These are phyloP conservation scores for Yponomeuta sedellus DNA, from an alignment of 2,888 invertebrate genomes.

Conservation along the genomic window DNA sequence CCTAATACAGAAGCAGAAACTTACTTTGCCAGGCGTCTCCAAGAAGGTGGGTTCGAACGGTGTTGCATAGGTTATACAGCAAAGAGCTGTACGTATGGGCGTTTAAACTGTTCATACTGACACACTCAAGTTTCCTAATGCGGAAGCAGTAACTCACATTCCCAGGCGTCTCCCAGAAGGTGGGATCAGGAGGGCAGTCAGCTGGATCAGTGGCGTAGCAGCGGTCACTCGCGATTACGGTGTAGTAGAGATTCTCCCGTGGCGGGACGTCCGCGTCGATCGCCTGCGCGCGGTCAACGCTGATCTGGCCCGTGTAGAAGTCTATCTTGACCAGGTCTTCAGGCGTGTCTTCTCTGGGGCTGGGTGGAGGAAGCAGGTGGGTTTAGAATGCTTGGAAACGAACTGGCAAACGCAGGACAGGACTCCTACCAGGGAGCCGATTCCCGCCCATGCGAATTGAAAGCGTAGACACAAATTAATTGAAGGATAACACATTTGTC, in stretches of 20 bases:
- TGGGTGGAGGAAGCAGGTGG: constrained; percentile 26
- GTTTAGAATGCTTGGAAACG: neutral
- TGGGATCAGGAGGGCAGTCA: constrained; percentile 48
- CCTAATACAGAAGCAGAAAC: constrained; percentile 19
- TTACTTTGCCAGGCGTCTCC: constrained; percentile 57
- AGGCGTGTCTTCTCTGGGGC: constrained; percentile 57
- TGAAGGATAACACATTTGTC: too few species aligned
- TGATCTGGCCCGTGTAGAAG: constrained; percentile 67
- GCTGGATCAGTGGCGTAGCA: constrained; percentile 40
- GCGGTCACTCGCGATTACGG: constrained; percentile 71
- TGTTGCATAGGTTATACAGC: too few species aligned
- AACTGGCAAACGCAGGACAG: neutral
- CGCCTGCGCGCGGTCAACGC: constrained; percentile 49
- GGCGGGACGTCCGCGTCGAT: constrained; percentile 77
- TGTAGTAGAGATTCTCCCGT: constrained; percentile 67
- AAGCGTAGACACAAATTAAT: too few species aligned
- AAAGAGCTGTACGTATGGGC: too few species aligned
- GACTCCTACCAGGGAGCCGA: too few species aligned
- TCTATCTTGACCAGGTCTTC: constrained; percentile 68
- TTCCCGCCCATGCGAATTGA: too few species aligned
- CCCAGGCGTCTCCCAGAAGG: constrained; percentile 45
- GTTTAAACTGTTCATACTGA: too few species aligned
- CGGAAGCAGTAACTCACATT: constrained; percentile 46
- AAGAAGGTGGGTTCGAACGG: constrained; percentile 44
- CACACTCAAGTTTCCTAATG: too few species aligned